Conservation (phyloP, 2,113 vertebrate genomes). For the Promerops cafer region DNA sequence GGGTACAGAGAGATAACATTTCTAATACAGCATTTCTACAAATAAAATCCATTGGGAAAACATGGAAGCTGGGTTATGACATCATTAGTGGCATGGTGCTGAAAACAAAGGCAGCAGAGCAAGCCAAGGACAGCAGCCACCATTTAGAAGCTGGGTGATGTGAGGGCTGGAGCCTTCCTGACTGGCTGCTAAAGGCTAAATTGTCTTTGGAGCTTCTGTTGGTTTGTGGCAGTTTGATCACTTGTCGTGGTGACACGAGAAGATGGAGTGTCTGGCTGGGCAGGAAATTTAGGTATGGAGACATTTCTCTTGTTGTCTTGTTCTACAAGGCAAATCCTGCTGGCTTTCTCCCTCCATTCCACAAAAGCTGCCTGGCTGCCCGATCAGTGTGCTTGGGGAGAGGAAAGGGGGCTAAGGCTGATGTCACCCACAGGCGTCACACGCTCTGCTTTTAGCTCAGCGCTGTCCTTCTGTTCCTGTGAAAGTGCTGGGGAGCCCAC, state of each 20-base stretch:
- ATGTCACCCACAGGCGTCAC: background rate
- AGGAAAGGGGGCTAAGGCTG: background rate
- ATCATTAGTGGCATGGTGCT: background rate
- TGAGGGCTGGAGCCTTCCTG: background rate
- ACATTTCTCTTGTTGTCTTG: background rate
- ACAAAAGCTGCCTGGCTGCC: background rate
- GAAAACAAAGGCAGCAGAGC: background rate
- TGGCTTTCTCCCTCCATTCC: background rate
- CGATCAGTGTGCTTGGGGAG: background rate
- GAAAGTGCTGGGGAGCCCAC: background rate
- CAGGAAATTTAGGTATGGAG: background rate
- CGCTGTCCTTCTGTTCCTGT: background rate
- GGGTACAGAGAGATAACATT: background rate
- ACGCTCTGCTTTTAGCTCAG: background rate
- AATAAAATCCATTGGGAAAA: background rate
- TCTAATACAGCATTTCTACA: background rate
- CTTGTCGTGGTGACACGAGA: background rate
- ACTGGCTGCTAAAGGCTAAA: background rate
- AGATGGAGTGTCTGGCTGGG: background rate
- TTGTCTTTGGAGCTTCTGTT: background rate
- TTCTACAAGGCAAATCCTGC: background rate
- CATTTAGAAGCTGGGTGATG: background rate
- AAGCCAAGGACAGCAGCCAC: background rate
- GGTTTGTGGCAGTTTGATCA: background rate
- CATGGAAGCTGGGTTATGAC: background rate